These are phyloP conservation scores for Drosophila subquinaria DNA, from an alignment of 2,888 invertebrate genomes.

Conservation along the genomic window DNA sequence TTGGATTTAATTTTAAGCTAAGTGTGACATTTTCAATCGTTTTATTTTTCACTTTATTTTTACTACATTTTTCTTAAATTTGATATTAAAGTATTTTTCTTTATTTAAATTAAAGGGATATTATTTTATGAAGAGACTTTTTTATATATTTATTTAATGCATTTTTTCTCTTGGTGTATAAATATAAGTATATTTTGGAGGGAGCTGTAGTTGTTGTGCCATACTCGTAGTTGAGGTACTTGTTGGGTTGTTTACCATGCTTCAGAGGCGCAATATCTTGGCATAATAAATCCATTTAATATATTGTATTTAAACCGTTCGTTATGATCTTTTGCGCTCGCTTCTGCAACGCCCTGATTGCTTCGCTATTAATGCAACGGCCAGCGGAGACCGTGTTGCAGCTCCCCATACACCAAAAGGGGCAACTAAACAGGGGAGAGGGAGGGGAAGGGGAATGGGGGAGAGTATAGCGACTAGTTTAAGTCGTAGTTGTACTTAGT, in stretches of 20 bases:
- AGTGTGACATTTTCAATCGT: too few species aligned
- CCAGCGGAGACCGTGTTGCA: constrained; percentile 51
- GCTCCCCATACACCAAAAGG: constrained; percentile 7
- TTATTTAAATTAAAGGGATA: too few species aligned
- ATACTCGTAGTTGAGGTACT: constrained; percentile 6
- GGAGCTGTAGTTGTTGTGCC: constrained; percentile 18
- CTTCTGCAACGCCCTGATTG: constrained; percentile 80
- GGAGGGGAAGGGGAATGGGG: background rate
- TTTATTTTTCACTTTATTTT: too few species aligned
- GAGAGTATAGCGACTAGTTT: constrained; percentile 23
- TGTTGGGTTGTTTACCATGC: constrained; percentile 41
- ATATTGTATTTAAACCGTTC: constrained; percentile 81
- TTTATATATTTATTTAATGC: too few species aligned
- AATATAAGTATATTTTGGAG: background rate
- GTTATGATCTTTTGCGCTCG: constrained; percentile 78
- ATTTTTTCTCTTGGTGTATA: background rate
- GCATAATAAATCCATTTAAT: constrained; percentile 81
- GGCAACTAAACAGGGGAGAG: background rate
- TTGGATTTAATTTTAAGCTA: too few species aligned
- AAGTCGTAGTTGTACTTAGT: constrained; percentile 72
- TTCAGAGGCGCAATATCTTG: constrained; percentile 71
- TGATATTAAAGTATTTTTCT: too few species aligned
- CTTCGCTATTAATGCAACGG: constrained; percentile 78
- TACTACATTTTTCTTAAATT: too few species aligned
- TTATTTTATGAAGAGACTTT: too few species aligned